These are phyloP conservation scores for Ceratitis capitata DNA, from an alignment of 1,140 invertebrate species.

Conservation along the genomic window DNA sequence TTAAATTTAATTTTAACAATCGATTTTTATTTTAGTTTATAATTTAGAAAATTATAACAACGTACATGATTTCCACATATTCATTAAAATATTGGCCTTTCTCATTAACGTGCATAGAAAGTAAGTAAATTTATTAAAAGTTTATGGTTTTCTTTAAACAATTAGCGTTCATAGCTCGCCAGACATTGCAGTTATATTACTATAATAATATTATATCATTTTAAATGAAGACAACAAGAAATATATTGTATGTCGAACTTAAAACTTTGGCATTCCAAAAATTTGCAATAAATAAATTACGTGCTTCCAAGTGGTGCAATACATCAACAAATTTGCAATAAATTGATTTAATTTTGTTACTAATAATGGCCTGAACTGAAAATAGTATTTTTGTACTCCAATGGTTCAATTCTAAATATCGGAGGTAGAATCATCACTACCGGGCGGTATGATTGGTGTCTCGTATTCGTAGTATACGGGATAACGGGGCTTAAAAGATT, in stretches of 20 bases:
- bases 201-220: no score
- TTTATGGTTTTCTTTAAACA: no score
- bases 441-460: constrained; percentile 64
- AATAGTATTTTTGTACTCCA: not conserved
- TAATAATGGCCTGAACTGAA: not conserved
- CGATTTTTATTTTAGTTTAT: not conserved
- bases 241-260: no score
- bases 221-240: no score
- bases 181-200: no score
- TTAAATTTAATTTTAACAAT: not conserved
- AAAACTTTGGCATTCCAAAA: not conserved
- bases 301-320: not conserved
- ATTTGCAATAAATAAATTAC: not conserved
- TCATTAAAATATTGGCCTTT: no score
- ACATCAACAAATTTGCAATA: constrained; percentile 2
- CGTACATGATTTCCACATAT: no score
- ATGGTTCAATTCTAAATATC: constrained; percentile 32
- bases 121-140: not conserved
- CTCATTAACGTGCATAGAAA: not conserved
- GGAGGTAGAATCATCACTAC: constrained; percentile 63
- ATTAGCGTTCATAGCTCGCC: no score
- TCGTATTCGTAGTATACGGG: constrained; percentile 64
- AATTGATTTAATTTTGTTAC: not conserved
- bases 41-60: no score
- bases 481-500: constrained; percentile 63